These are phyloP conservation scores for Tympanuchus pallidicinctus DNA, from an alignment of 2,113 vertebrate genomes.

Conservation along the genomic window DNA sequence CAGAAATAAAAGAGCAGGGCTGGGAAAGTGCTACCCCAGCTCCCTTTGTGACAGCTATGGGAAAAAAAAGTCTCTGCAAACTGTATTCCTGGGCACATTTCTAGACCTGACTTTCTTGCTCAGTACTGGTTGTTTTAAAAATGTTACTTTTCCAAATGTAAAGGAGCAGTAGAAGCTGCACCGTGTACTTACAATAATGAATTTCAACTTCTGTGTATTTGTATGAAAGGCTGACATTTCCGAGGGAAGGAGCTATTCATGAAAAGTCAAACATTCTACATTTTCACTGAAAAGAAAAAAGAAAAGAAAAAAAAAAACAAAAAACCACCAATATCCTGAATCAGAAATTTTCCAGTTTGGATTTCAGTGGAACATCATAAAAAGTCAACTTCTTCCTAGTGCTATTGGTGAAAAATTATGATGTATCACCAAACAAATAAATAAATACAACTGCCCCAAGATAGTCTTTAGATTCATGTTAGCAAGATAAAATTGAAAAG, in stretches of 20 bases:
- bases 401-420: neutral
- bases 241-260: neutral
- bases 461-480: neutral
- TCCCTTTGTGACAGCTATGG: neutral
- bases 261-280: neutral
- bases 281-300: neutral
- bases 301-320: neutral
- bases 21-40: neutral
- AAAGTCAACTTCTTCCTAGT: neutral
- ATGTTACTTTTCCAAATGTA: neutral
- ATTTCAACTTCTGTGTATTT: neutral
- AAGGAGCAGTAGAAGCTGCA: neutral
- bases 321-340: neutral
- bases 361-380: neutral
- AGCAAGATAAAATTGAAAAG: neutral
- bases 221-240: neutral
- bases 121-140: neutral
- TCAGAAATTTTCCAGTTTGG: neutral
- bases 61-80: neutral
- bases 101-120: neutral
- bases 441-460: neutral
- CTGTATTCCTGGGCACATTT: neutral
- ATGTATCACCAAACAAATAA: neutral
- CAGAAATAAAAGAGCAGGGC: neutral
- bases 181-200: accelerated